Base-by-base conservation (phyloP, 1,140 invertebrate genomes). In the Pemphigus obesinymphae region DNA sequence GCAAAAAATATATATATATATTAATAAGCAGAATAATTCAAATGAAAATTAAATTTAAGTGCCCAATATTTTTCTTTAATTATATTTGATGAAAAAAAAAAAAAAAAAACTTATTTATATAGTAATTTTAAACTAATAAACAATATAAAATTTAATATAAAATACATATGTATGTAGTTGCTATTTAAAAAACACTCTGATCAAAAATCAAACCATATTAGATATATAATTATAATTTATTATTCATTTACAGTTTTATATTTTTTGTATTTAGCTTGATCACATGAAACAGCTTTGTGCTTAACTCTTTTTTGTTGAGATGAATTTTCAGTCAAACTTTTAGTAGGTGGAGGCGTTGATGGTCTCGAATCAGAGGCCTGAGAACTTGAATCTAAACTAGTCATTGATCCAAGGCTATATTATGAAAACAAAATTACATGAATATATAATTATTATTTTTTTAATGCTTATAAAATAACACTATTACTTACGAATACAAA, bases 331-430 rank as follows among this genome's bases (percentile, higher is more conserved):
- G 50, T 40, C 3, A n/a, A 31, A 0, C 17, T 73, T 0, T 63
- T 63, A 10, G 17, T 29, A 37, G 23, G 20, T 20, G 20, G 76
- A 11, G 76, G 76, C 5, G 76, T 34, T 26, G 76, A 61, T 40
- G 76, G 37, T 61, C 76, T 61, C 2, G 76, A 80, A 29, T 80
- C 76, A 45, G 76, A 63, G 0, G 15, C 75, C 17, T 80, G 75
- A n/a, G 75, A 80, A 61, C 31, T 80, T 45, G 75, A 80, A 4
- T 80, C 76, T 11, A 80, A 63, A 43, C 76, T 80, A 11, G 55
- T 80, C 76, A 80, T 80, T 61, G 76, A 80, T 63, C 55, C 76
- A 63, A 80, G 76, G 29, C 76, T 80, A 76, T 29, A 63, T 31
- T 43, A 26, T 37, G 34, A 48, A 13, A 8, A 72, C 5, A 72